Percentiles rank a stretch among this genome's conserved stretches.
Evolutionary conservation across 2,113 vertebrate genomes (phyloP).

Genomic region (Centropus bengalensis): DNA sequence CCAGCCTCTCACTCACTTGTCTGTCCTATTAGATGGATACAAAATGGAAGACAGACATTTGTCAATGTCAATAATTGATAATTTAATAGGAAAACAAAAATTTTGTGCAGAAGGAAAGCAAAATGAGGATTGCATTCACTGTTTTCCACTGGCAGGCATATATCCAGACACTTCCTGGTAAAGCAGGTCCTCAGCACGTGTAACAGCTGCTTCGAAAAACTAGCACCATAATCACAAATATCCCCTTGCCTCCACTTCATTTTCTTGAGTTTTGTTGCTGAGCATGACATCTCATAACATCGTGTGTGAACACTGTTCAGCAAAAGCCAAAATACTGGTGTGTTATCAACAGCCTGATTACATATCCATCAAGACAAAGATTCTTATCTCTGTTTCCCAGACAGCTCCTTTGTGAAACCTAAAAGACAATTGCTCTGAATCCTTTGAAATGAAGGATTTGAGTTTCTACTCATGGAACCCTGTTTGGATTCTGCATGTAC

Average conservation of each 20-base stretch:
- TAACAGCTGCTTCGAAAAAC: neutral
- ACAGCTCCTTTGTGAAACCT: neutral
- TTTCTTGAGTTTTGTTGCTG: neutral
- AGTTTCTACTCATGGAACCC: neutral
- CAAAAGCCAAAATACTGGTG: neutral
- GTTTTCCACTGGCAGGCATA: neutral
- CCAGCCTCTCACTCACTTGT: neutral
- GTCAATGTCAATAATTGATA: neutral
- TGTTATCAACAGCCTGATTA: neutral
- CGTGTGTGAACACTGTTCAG: neutral
- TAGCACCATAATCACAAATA: neutral
- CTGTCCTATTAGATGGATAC: rapidly evolving
- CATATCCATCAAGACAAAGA: neutral
- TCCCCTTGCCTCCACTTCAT: neutral
- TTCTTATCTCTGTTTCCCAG: neutral
- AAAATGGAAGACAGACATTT: neutral
- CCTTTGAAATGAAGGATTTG: neutral
- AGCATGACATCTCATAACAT: neutral
- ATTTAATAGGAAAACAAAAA: neutral
- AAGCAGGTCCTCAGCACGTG: neutral
- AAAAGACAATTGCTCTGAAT: neutral
- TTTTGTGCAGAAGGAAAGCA: neutral
- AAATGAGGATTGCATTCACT: neutral
- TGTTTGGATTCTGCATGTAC: neutral
- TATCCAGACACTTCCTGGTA: neutral